phyloP scores from a whole-genome alignment of 2,797 vertebrate species.

The Aldrovandia affinis region DNA sequence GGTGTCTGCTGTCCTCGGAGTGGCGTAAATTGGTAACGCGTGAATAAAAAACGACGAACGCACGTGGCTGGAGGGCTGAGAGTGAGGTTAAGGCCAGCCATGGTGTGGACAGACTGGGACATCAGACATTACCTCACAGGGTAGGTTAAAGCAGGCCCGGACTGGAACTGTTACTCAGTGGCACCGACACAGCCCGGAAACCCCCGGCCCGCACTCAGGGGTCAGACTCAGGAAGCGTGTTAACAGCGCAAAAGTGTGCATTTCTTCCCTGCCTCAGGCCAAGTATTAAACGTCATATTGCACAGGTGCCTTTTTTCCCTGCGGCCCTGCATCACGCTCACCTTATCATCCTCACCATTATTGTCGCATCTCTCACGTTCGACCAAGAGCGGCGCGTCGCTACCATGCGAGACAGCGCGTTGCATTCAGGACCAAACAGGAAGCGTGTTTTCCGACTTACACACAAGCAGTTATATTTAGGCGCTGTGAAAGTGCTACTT shows the following conservation, averaged over 20 bases:
- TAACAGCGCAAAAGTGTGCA: slow-evolving; percentile 46
- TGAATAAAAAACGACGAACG: slow-evolving; percentile 13
- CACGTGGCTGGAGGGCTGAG: slow-evolving; percentile 29
- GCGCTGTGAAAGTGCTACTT: slow-evolving; percentile 3
- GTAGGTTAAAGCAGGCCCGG: slow-evolving; percentile 42
- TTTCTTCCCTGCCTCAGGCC: slow-evolving; percentile 42
- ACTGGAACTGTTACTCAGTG: slow-evolving; percentile 38
- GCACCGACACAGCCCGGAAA: slow-evolving; percentile 44
- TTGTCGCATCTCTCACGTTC: not conserved
- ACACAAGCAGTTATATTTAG: slow-evolving; percentile 41
- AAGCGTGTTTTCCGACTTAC: slow-evolving; percentile 41
- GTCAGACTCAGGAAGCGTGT: slow-evolving; percentile 54
- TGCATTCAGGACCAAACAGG: slow-evolving; percentile 33
- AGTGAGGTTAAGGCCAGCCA: slow-evolving; percentile 34
- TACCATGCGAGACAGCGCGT: not conserved
- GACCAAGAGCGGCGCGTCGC: not conserved
- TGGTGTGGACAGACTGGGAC: slow-evolving; percentile 52
- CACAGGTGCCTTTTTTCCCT: slow-evolving; percentile 29
- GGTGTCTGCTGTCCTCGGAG: not conserved
- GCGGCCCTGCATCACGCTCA: slow-evolving; percentile 18
- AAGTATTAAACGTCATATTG: slow-evolving; percentile 12
- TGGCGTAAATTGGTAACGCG: slow-evolving; percentile 11
- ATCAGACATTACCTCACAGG: slow-evolving; percentile 67
- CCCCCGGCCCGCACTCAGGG: slow-evolving; percentile 39
- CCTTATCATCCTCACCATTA: not conserved